phyloP scores from a whole-genome alignment of 2,113 vertebrate genomes.

The Todiramphus chloris region DNA sequence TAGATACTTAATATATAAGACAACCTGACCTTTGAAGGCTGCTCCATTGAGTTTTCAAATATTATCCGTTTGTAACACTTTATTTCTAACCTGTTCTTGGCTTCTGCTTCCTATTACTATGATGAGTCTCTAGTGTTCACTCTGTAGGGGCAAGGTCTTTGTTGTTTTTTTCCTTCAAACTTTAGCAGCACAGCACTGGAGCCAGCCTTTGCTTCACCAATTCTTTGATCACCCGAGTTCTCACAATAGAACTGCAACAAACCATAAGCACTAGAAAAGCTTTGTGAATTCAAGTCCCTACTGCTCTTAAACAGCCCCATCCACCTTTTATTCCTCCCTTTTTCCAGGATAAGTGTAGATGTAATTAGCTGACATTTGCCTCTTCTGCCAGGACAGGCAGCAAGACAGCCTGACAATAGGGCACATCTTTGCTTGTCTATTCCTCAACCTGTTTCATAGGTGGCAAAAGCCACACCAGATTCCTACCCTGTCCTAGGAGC shows the following conservation, averaged over 20 bases:
- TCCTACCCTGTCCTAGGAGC: not conserved
- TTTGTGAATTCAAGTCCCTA: not conserved
- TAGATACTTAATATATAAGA: not conserved
- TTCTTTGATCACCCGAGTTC: not conserved
- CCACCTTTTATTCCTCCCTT: not conserved
- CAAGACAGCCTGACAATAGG: not conserved
- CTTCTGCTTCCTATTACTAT: not conserved
- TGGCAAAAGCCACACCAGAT: not conserved
- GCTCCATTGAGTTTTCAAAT: constrained; percentile 22
- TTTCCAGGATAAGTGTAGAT: not conserved
- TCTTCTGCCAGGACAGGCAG: not conserved
- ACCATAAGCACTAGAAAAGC: not conserved
- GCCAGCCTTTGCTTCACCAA: not conserved
- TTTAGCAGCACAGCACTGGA: not conserved
- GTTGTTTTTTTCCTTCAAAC: not conserved
- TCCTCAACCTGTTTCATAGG: not conserved
- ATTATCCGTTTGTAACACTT: not conserved
- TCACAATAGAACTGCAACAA: not conserved
- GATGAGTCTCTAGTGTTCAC: not conserved
- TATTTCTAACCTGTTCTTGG: not conserved
- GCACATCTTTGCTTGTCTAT: not conserved
- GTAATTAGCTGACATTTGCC: not conserved
- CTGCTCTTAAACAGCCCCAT: not conserved
- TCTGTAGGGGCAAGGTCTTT: not conserved
- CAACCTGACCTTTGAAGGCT: constrained; percentile 5